These are phyloP conservation scores for Apogon talboti DNA, from an alignment of 2,797 vertebrate genomes.

Conservation along the genomic window DNA sequence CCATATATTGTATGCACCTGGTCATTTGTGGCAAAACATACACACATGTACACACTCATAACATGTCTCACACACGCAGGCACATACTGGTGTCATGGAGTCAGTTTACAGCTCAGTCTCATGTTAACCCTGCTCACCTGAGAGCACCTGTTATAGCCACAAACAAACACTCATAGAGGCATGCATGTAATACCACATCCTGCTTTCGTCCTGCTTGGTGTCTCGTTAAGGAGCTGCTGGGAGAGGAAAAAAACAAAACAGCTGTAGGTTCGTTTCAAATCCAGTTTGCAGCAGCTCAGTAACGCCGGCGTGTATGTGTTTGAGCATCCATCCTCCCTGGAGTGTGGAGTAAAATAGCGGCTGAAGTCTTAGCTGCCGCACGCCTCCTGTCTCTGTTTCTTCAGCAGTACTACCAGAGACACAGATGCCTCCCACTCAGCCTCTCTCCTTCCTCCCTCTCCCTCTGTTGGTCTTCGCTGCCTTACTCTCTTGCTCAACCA, in stretches of 20 bases:
- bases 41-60: slow-evolving; percentile 2
- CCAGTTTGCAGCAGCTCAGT: slow-evolving; percentile 31
- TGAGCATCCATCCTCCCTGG: slow-evolving; percentile 50
- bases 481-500: slow-evolving; percentile 71
- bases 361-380: slow-evolving; percentile 37
- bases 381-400: slow-evolving; percentile 47
- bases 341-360: slow-evolving; percentile 39
- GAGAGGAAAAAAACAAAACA: slow-evolving; percentile 6
- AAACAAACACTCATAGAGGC: slow-evolving; percentile 32
- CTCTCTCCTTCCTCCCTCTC: slow-evolving; percentile 55
- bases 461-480: slow-evolving; percentile 39
- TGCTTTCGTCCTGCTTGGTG: slow-evolving; percentile 31
- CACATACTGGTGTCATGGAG: slow-evolving; percentile 39
- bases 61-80: slow-evolving; percentile 14
- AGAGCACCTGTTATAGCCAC: slow-evolving; percentile 55
- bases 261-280: slow-evolving; percentile 30
- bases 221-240: slow-evolving; percentile 18
- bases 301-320: slow-evolving; percentile 24
- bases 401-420: slow-evolving; percentile 43
- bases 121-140: slow-evolving; percentile 69
- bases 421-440: slow-evolving; percentile 63
- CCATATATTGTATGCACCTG: slow-evolving; percentile 21
- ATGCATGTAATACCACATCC: slow-evolving; percentile 20
- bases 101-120: slow-evolving; percentile 75
- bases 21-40: slow-evolving; percentile 12